These are phyloP conservation scores for Phengaris alcon DNA, from an alignment of 2,888 invertebrate species.

Conservation along the genomic window DNA sequence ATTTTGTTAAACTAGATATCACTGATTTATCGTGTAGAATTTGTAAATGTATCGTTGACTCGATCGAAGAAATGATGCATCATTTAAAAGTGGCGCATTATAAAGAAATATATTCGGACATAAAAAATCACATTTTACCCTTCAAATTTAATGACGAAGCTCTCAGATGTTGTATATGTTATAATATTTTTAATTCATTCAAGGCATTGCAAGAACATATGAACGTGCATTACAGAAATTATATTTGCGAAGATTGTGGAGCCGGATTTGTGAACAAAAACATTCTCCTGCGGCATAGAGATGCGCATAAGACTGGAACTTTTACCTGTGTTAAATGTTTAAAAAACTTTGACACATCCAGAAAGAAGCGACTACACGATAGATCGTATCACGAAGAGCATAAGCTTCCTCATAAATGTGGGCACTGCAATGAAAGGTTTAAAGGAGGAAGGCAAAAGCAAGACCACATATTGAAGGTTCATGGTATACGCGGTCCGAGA, in stretches of 20 bases:
- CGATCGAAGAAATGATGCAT: slow-evolving; percentile 38
- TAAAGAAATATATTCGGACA: slow-evolving; percentile 39
- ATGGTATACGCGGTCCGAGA: slow-evolving; percentile 44
- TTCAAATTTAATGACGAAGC: slow-evolving; percentile 45
- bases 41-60: slow-evolving; percentile 37
- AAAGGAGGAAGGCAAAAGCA: slow-evolving; percentile 50
- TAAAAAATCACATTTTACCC: slow-evolving; percentile 46
- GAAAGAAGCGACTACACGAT: slow-evolving; percentile 65
- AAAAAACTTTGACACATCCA: slow-evolving; percentile 68
- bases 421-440: slow-evolving; percentile 51
- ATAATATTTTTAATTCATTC: slow-evolving; percentile 44
- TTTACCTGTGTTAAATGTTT: slow-evolving; percentile 61
- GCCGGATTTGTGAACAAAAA: slow-evolving; percentile 45
- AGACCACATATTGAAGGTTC: slow-evolving; percentile 49
- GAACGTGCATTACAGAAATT: slow-evolving; percentile 48
- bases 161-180: slow-evolving; percentile 45
- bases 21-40: slow-evolving; percentile 43
- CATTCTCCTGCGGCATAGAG: slow-evolving; percentile 48
- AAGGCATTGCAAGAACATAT: slow-evolving; percentile 48
- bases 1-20: slow-evolving; percentile 46
- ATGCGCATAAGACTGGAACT: slow-evolving; percentile 56
- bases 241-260: slow-evolving; percentile 45
- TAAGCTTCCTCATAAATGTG: slow-evolving; percentile 51
- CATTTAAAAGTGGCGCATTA: slow-evolving; percentile 42
- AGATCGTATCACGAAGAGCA: slow-evolving; percentile 57